Evolutionary conservation across 2,888 invertebrate genomes (phyloP).

Genomic region (Dynastes grantii): DNA sequence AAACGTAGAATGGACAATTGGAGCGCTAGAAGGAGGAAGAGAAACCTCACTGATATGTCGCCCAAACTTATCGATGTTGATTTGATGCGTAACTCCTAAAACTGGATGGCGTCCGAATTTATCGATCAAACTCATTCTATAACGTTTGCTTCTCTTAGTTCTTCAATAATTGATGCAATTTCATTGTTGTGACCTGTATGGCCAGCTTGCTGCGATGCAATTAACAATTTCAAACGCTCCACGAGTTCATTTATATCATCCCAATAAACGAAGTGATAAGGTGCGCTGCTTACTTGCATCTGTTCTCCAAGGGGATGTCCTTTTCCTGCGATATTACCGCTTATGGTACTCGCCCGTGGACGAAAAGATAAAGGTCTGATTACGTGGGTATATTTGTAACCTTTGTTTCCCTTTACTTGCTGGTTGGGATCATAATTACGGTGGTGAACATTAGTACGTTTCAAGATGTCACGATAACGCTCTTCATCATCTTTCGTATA

Average conservation of each 20-base stretch:
- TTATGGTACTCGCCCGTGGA: background rate
- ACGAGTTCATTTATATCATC: conserved; percentile 48
- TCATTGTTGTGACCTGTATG: conserved; percentile 48
- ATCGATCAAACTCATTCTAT: too few species aligned
- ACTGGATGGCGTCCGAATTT: too few species aligned
- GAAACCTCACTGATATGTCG: too few species aligned
- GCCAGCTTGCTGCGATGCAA: conserved; percentile 43
- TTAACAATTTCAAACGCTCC: conserved; percentile 39
- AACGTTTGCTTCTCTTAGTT: conserved; percentile 1
- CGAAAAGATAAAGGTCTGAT: background rate
- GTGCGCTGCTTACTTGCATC: background rate
- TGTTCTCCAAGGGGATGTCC: background rate
- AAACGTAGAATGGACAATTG: too few species aligned
- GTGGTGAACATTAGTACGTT: background rate
- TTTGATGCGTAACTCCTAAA: too few species aligned
- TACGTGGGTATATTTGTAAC: background rate
- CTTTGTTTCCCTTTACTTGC: background rate
- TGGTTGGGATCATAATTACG: too few species aligned
- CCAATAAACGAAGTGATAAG: conserved; percentile 44
- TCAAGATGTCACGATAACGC: background rate
- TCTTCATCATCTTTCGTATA: background rate
- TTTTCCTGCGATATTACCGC: background rate
- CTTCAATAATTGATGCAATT: conserved; percentile 46
- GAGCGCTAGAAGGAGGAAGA: too few species aligned
- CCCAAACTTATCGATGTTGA: too few species aligned